Percentiles rank a stretch among this genome's conserved stretches.
Evolutionary conservation across 2,113 vertebrate species (phyloP).

Genomic region (Cyanocitta stelleri): DNA sequence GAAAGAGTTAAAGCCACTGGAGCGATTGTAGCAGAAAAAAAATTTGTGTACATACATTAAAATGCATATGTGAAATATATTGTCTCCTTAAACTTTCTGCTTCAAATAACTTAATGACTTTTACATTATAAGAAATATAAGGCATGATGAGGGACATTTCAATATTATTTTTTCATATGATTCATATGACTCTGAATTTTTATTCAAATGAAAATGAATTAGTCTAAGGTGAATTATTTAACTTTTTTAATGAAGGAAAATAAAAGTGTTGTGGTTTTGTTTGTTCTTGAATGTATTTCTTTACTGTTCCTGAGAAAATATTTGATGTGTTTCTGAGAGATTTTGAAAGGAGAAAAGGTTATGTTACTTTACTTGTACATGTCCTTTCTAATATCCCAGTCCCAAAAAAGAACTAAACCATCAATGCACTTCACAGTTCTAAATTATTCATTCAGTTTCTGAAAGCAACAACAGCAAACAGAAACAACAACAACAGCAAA

Average conservation of each 20-base stretch:
- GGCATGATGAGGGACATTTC: background rate
- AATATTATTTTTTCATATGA: background rate
- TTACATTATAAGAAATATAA: background rate
- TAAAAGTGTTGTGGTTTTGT: background rate
- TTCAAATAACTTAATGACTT: background rate
- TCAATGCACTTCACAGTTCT: background rate
- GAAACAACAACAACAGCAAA: background rate
- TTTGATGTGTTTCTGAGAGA: background rate
- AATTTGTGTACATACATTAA: background rate
- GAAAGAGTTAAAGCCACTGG: background rate
- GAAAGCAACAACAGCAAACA: background rate
- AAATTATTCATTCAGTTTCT: background rate
- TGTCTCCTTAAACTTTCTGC: fast-evolving
- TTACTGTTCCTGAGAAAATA: background rate
- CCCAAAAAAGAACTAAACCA: background rate
- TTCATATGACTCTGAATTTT: background rate
- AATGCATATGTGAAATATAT: background rate
- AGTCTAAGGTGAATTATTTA: background rate
- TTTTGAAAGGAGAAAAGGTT: background rate
- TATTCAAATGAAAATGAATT: background rate
- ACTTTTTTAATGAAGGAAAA: background rate
- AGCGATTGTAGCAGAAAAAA: background rate
- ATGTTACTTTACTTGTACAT: background rate
- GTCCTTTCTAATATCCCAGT: background rate
- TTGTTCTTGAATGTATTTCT: background rate